Evolutionary conservation across 2,113 vertebrate species (phyloP).

Genomic region (pig (Sus scrofa)): T2T-Sscrofa CM000816.6:37427001-37427500

Average conservation of each 20-base stretch:
- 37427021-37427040: too few relatives aligned
- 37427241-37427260: slow-evolving; percentile 49
- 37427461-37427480: background rate
- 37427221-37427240: background rate
- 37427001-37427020: too few relatives aligned
- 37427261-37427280: background rate
- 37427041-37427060: too few relatives aligned
- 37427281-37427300: slow-evolving; percentile 54
- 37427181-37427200: too few relatives aligned
- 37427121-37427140: too few relatives aligned
- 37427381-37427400: slow-evolving; percentile 46
- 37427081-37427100: too few relatives aligned
- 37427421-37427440: background rate
- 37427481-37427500: background rate
- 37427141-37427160: too few relatives aligned
- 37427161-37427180: too few relatives aligned
- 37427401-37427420: background rate
- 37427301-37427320: background rate
- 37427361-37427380: slow-evolving; percentile 37
- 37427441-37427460: too few relatives aligned
- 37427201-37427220: too few relatives aligned
- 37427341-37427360: background rate
- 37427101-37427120: too few relatives aligned
- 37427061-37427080: too few relatives aligned
- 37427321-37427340: slow-evolving; percentile 21